Conservation (phyloP, 1,140 invertebrate genomes). For the Wiebesia pumilae region DNA sequence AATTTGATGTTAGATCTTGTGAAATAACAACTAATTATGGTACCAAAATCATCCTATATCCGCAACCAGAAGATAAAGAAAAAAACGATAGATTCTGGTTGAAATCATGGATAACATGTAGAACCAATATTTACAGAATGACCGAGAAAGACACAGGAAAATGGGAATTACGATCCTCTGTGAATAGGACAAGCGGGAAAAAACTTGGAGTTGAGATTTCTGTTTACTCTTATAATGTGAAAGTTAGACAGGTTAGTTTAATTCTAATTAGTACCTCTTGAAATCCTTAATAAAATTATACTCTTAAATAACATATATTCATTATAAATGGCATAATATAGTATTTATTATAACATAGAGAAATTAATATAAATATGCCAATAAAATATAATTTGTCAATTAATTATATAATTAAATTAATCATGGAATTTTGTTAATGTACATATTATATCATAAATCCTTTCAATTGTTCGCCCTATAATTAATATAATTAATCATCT, state of each 20-base stretch:
- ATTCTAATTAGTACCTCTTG: background rate
- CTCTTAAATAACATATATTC: no score
- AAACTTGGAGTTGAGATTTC: background rate
- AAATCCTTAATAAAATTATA: background rate
- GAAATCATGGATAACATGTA: background rate
- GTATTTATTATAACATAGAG: no score
- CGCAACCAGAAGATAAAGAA: background rate
- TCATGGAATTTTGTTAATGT: no score
- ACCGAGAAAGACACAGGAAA: conserved; percentile 22
- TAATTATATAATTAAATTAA: no score
- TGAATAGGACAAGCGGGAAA: background rate
- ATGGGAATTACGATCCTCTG: conserved; percentile 11
- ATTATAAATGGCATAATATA: no score
- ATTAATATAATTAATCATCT: no score
- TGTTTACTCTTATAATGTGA: background rate
- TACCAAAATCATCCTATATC: background rate
- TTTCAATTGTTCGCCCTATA: no score
- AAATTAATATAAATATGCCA: no score
- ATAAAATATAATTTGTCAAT: no score
- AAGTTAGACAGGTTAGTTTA: conserved; percentile 32
- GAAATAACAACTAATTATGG: conserved; percentile 21
- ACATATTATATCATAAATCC: no score
- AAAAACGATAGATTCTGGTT: background rate
- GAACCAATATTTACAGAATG: background rate
- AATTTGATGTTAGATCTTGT: background rate